Conservation (phyloP, 2,113 vertebrate species). For the Ciconia boyciana region DNA sequence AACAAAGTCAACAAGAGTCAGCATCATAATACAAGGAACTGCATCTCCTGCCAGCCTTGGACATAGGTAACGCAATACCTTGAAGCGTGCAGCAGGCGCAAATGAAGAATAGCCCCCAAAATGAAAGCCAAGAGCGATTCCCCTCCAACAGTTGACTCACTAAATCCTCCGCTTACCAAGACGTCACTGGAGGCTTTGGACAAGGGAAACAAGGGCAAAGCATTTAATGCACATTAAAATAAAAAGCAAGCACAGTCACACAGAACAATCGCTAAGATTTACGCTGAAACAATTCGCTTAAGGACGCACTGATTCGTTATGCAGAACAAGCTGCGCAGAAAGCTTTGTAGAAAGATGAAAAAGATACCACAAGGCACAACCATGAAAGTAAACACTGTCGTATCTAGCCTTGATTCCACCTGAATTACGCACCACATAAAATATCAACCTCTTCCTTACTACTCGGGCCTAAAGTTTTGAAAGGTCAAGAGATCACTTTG, state of each 20-base stretch:
- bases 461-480: rapidly evolving
- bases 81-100: not conserved
- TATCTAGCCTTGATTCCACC: not conserved
- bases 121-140: not conserved
- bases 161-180: not conserved
- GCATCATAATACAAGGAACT: not conserved
- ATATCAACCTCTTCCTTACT: not conserved
- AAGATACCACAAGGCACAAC: not conserved
- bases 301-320: not conserved
- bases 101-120: not conserved
- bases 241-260: not conserved
- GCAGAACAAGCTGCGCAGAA: not conserved
- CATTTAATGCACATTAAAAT: not conserved
- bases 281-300: not conserved
- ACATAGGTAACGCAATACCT: rapidly evolving
- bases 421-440: not conserved
- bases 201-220: not conserved
- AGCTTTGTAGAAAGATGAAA: not conserved
- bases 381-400: not conserved
- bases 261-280: not conserved
- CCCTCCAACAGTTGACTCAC: not conserved
- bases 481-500: not conserved
- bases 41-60: not conserved
- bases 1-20: not conserved
- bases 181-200: not conserved